Evolutionary conservation across 2,797 vertebrate species (phyloP), one percentile per base, ranked within the genome.

Genomic region (Enteromius afrohamiltoni): DNA sequence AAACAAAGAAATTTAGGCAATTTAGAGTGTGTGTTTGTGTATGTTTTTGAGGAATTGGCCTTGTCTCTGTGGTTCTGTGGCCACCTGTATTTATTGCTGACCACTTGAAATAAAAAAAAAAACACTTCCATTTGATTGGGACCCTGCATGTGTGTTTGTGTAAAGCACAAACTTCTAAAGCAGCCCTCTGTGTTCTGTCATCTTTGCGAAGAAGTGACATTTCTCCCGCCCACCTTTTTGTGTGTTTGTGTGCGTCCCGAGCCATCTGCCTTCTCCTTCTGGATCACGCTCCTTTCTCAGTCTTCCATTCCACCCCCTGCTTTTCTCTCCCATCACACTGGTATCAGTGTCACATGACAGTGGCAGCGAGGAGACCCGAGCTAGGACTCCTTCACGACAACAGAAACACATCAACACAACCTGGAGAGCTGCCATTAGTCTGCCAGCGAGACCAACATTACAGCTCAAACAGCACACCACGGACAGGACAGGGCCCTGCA

Each of bases 331-430:
- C n/a, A 80, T 85, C 87, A 87, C 21, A 83, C 74, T 7, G 31
- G 80, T 83, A 86, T 80, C 79, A 80, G 83, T 40, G 71, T 64
- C 67, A 80, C 76, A 71, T 71, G 81, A 88, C 67, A 68, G 76
- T 80, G 80, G 71, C 79, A 78, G 80, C 16, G 77, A 74, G 42
- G 14, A 85, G 83, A 80, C 67, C 86, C 81, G 31, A 19, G 75
- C 80, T 77, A 77, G 65, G 75, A 89, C 79, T 88, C 83, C 58
- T 81, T 83, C 82, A 89, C 80, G 88, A 88, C 85, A 85, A 83
- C 83, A 58, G 34, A 79, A 90, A 86, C 76, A 58, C 29, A 49
- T 55, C 74, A 82, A 85, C 37, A 73, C 37, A 49, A 83, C 47
- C 81, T 83, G 73, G 81, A 76, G 81, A 58, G 47, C 81, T 76